These are phyloP conservation scores for Scytalopus superciliaris DNA, from an alignment of 2,113 vertebrate genomes.

Conservation along the genomic window DNA sequence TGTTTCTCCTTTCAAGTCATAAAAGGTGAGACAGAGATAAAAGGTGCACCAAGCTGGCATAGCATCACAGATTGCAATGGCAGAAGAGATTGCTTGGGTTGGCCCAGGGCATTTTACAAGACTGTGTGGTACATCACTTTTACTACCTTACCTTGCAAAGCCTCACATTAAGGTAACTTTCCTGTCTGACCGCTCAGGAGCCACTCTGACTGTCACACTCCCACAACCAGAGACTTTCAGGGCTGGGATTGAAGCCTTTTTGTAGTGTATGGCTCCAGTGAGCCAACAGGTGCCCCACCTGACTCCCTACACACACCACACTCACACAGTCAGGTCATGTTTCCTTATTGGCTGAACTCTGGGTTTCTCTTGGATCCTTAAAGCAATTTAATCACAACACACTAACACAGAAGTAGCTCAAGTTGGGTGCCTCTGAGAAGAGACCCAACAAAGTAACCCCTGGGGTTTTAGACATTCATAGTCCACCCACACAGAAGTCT, in stretches of 20 bases:
- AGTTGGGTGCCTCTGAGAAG: neutral
- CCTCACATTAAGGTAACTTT: neutral
- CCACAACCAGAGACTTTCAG: neutral
- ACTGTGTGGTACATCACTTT: neutral
- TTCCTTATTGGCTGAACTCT: neutral
- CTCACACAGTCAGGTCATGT: neutral
- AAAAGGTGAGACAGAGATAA: neutral
- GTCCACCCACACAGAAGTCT: neutral
- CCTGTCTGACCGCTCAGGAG: neutral
- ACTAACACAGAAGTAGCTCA: neutral
- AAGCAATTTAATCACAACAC: neutral
- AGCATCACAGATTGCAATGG: neutral
- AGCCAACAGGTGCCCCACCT: neutral
- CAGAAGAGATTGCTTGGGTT: neutral
- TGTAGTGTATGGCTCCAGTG: too few species aligned
- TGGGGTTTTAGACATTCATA: neutral
- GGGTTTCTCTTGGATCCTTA: neutral
- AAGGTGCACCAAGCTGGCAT: neutral
- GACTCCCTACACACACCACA: neutral
- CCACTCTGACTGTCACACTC: neutral
- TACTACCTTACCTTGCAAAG: neutral
- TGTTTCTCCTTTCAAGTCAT: neutral
- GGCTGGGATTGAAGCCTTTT: neutral
- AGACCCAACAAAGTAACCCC: neutral
- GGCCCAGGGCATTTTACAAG: neutral